Evolutionary conservation across 1,140 invertebrate species (phyloP).

Genomic region (Orussus abietinus): DNA sequence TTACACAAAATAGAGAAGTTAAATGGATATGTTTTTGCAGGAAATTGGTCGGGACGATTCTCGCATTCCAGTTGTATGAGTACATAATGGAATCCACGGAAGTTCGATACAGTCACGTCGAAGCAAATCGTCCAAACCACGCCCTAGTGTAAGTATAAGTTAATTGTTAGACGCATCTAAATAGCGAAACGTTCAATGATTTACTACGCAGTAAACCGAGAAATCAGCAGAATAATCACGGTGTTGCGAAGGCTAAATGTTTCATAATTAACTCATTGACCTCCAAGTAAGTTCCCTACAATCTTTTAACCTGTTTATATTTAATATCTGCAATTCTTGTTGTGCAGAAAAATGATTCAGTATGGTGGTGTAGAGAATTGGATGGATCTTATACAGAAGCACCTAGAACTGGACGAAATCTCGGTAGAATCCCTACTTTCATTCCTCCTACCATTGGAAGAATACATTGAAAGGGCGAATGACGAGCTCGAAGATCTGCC

Average conservation of each 20-base stretch:
- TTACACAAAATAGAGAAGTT: no score
- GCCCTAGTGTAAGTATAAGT: constrained; percentile 26
- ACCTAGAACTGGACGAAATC: constrained; percentile 30
- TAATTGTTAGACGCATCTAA: constrained; percentile 1
- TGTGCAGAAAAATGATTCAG: constrained; percentile 34
- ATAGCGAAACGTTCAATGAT: constrained; percentile 16
- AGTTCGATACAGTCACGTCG: constrained; percentile 33
- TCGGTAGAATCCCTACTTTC: constrained; percentile 19
- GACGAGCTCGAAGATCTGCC: constrained; percentile 18
- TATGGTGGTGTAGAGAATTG: constrained; percentile 28
- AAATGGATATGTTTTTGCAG: no score
- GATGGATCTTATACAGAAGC: constrained; percentile 24
- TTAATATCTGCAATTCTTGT: neutral
- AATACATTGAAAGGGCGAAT: constrained; percentile 30
- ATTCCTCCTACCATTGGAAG: constrained; percentile 35
- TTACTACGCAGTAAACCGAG: neutral
- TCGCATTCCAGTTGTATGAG: constrained; percentile 51
- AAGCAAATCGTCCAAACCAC: constrained; percentile 22
- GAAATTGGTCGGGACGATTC: constrained; percentile 48
- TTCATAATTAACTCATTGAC: neutral
- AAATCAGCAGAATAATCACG: neutral
- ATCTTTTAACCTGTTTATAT: neutral
- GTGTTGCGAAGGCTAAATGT: neutral
- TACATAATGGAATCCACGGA: constrained; percentile 36
- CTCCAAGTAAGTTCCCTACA: neutral